A percentile compares a stretch with the other conserved stretches of the same genome.
Conservation (phyloP, 2,888 invertebrate genomes). For the Crepidodera aurea region DNA sequence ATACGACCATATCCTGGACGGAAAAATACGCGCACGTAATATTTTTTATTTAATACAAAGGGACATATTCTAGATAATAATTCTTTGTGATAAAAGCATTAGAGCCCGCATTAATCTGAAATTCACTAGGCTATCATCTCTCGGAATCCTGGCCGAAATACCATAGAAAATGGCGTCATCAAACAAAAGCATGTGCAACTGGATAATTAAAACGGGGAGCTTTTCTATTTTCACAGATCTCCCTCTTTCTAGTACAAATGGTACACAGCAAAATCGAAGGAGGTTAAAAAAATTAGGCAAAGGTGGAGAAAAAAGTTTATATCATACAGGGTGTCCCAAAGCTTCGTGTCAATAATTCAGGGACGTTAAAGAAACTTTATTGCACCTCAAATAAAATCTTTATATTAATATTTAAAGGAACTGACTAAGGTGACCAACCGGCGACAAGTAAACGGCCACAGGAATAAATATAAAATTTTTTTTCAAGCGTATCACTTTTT, state of each 20-base stretch:
- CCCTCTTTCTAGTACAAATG: constrained; percentile 16
- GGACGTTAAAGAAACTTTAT: too few relatives aligned
- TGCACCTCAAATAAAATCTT: too few relatives aligned
- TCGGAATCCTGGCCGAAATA: constrained; percentile 32
- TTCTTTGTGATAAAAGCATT: constrained; percentile 23
- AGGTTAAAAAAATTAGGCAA: too few relatives aligned
- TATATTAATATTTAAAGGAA: too few relatives aligned
- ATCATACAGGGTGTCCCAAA: too few relatives aligned
- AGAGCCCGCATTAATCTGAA: constrained; percentile 24
- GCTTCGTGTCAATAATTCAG: too few relatives aligned
- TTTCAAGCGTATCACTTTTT: too few relatives aligned
- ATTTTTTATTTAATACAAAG: constrained; percentile 17
- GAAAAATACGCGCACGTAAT: constrained; percentile 1
- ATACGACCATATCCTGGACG: background rate
- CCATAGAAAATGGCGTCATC: constrained; percentile 52
- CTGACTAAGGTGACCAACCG: too few relatives aligned
- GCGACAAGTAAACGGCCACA: too few relatives aligned
- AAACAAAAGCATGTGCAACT: constrained; percentile 57
- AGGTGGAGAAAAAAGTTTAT: too few relatives aligned
- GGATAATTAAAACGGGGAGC: constrained; percentile 57
- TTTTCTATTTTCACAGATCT: constrained; percentile 37
- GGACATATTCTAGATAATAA: constrained; percentile 16
- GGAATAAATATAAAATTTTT: too few relatives aligned
- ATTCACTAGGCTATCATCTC: constrained; percentile 29
- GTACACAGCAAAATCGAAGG: background rate